Percentiles rank a stretch among this genome's conserved stretches.
phyloP scores from a whole-genome alignment of 2,888 invertebrate species.

The Marronus borbonicus region DNA sequence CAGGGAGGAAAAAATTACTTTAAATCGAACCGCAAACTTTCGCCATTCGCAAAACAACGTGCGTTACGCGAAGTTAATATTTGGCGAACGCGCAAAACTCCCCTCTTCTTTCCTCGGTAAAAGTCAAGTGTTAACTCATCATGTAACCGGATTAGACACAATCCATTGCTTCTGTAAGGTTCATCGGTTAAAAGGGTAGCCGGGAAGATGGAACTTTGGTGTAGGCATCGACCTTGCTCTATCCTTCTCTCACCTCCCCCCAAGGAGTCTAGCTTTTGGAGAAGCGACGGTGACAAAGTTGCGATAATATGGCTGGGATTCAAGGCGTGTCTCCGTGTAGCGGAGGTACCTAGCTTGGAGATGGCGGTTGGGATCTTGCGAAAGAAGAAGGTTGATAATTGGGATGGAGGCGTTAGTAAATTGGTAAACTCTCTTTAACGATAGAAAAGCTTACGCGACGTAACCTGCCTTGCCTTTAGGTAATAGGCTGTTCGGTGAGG shows the following conservation, averaged over 20 bases:
- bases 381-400: not conserved
- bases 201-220: conserved; percentile 5
- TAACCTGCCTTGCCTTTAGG: not conserved
- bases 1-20: not conserved
- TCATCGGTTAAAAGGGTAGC: conserved; percentile 42
- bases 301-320: conserved; percentile 43
- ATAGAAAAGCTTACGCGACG: not conserved
- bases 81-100: conserved; percentile 24
- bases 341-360: not conserved
- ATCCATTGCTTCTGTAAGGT: conserved; percentile 54
- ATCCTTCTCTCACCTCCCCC: not conserved
- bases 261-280: not conserved
- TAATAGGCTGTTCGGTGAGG: not conserved
- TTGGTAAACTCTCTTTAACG: not conserved
- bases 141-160: conserved; percentile 57
- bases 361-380: not conserved
- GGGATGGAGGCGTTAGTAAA: not conserved
- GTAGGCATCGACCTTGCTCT: not conserved
- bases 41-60: conserved; percentile 9
- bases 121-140: conserved; percentile 57
- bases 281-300: conserved; percentile 46
- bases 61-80: conserved; percentile 15
- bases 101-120: conserved; percentile 40
- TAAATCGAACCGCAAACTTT: conserved; percentile 17
- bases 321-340: not conserved